Evolutionary conservation across 2,797 vertebrate species (phyloP).

Genomic region (Periparus ater): DNA sequence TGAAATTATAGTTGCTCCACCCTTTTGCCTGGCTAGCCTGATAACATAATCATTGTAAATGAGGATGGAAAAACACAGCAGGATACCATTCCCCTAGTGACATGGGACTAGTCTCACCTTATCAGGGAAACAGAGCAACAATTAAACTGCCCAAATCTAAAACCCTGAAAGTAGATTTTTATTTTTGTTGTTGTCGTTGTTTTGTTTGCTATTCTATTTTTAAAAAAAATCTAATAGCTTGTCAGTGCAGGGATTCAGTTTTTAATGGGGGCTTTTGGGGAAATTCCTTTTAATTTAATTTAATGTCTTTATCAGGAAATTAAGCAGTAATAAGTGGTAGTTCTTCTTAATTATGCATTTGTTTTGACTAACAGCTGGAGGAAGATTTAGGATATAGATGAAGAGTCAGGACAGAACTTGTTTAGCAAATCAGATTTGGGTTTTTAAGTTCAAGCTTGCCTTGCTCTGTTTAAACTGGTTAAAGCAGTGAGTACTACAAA

Average conservation of each 20-base stretch:
- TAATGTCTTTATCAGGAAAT: slow-evolving; percentile 49
- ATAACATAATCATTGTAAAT: slow-evolving; percentile 99
- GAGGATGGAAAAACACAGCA: slow-evolving; percentile 85
- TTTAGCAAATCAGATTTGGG: slow-evolving; percentile 36
- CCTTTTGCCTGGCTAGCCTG: slow-evolving; percentile 99
- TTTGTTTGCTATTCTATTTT: slow-evolving; percentile 31
- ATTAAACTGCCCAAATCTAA: slow-evolving; percentile 76
- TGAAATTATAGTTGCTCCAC: slow-evolving; percentile 99
- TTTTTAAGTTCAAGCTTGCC: background rate
- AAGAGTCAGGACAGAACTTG: slow-evolving; percentile 39
- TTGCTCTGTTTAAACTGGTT: slow-evolving; percentile 31
- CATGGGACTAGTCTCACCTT: slow-evolving; percentile 73
- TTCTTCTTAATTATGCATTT: slow-evolving; percentile 64
- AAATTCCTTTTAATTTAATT: slow-evolving; percentile 65
- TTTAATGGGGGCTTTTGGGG: slow-evolving; percentile 13
- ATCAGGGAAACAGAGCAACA: slow-evolving; percentile 75
- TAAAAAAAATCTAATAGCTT: slow-evolving; percentile 36
- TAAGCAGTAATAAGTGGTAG: slow-evolving; percentile 38
- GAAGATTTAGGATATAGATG: slow-evolving; percentile 35
- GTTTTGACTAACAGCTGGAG: slow-evolving; percentile 58
- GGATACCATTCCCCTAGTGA: slow-evolving; percentile 75
- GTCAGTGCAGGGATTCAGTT: background rate
- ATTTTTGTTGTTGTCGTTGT: background rate
- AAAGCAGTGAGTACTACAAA: background rate
- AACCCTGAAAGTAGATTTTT: slow-evolving; percentile 68